Base-by-base conservation (phyloP, 2,888 invertebrate genomes). In the Volucella inflata region DNA sequence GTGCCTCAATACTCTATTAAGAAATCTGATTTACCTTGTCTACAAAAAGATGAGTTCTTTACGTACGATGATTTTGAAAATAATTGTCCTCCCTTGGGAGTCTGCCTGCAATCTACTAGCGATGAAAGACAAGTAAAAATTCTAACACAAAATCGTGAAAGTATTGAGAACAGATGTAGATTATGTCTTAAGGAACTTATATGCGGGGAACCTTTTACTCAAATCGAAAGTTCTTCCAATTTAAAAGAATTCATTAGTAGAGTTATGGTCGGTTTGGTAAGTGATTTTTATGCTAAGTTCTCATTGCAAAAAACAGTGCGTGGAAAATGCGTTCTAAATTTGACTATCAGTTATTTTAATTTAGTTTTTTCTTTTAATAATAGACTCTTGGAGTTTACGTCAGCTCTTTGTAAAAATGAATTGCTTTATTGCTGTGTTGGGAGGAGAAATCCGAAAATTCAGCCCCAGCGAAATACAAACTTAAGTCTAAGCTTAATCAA, bases 251-350 rank as follows among this genome's bases (percentile, higher is more conserved):
- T 84, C 12, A 65, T 84, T 8, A 21, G 3, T 0, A 59, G 84
- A 62, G 70, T 84, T n/a, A 84, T 84, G 84, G 8, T 11, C 12
- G 40, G 71, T 55, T 46, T 44, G 80, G 84, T 80, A 46, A 8
- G 65, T 72, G 12, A 1, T 30, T 36, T 8, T 12, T 57, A 38
- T 40, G 11, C 14, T 11, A 4, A 21, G 21, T 21, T 21, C 21
- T 2, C 21, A 21, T 21, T 21, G 21, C 2, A 21, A 21, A 21
- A 21, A 1, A 21, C 21, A 21, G 21, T 21, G 21, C 1, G 21
- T 21, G 21, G 21, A 21, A 21, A 21, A 2, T 21, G 2, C 21
- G 21, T 1, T 21, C 21, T 21, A 21, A 2, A 21, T 3, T 21
- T 4, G 21, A 21, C 21, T 21, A 2, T 21, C 21, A 2, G 2